Percentiles rank a stretch among this genome's conserved stretches.
Conservation (phyloP, 2,113 vertebrate species). For the Bagarius yarrelli region DNA sequence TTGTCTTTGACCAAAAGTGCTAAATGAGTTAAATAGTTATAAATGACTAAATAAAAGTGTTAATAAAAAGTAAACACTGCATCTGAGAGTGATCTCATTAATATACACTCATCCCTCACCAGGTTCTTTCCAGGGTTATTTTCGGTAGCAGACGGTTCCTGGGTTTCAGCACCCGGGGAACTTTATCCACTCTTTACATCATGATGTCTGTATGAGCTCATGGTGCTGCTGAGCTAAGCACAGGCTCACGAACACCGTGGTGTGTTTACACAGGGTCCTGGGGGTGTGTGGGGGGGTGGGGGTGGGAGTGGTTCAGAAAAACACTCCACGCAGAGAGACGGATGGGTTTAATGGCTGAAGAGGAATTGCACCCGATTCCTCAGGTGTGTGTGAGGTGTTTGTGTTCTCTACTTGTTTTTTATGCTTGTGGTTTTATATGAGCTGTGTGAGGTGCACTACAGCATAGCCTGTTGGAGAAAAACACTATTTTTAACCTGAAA, state of each 20-base stretch:
- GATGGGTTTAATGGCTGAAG: neutral
- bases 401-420: conserved; percentile 7
- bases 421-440: conserved; percentile 11
- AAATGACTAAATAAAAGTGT: neutral
- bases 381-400: conserved; percentile 3
- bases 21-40: neutral
- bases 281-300: conserved; percentile 20
- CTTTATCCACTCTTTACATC: conserved; percentile 48
- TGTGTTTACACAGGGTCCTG: conserved; percentile 56
- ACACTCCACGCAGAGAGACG: conserved; percentile 35
- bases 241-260: conserved; percentile 54
- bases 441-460: conserved; percentile 6
- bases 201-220: conserved; percentile 64
- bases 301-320: conserved; percentile 26
- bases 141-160: conserved; percentile 48
- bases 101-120: neutral
- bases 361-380: neutral
- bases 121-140: too few relatives aligned
- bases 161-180: conserved; percentile 48
- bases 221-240: conserved; percentile 63
- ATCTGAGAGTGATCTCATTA: neutral
- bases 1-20: neutral
- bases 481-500: conserved; percentile 2
- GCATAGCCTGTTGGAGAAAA: neutral
- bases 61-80: neutral